Base-by-base conservation (phyloP, 1,140 invertebrate genomes). In the Conopomorpha cramerella region DNA sequence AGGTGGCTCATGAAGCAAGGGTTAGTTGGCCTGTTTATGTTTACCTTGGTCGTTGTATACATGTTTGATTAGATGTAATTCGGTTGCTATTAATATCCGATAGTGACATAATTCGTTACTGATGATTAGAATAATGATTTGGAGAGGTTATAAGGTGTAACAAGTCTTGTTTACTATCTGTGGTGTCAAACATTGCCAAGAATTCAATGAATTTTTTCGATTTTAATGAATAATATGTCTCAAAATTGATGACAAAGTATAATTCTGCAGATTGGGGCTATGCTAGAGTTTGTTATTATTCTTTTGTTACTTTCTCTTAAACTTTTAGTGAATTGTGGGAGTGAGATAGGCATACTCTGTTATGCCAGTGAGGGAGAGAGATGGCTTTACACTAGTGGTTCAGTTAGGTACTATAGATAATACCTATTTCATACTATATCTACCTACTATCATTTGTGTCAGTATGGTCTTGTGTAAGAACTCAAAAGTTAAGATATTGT, bases 1-100 rank as follows among this genome's bases (percentile, higher is more conserved):
- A 71, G 64, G 51, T 63, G 71, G 61, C 67, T 76, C 71, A 76
- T 76, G 71, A 76, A 71, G 70, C 71, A 72, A 70, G 70, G 70
- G 70, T 72, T 61, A 72, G 66, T 74, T 71, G 60, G 54, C 52
- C 51, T 70, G 56, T 68, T 63, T 67, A 67, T 74, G 63, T 67
- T 71, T 74, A 67, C 57, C 54, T 54, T 42, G 46, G 35, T 33
- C 11, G 11, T 30, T 16, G 30, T 18, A 14, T 36, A 15, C 37
- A 27, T 31, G 35, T 34, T 30, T 32, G 19, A 34, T 15, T 38
- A n/a, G 34, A 26, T 34, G 27, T 31, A 4, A 31, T 41, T 33
- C 38, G 38, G 32, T 38, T 35, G 28, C 40, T 53, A 44, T 44
- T 49, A 38, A 41, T 49, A 53, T 46, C 34, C 39, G 45, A 43